Evolutionary conservation across 2,113 vertebrate genomes (phyloP).

Genomic region (Embiotoca jacksoni): DNA sequence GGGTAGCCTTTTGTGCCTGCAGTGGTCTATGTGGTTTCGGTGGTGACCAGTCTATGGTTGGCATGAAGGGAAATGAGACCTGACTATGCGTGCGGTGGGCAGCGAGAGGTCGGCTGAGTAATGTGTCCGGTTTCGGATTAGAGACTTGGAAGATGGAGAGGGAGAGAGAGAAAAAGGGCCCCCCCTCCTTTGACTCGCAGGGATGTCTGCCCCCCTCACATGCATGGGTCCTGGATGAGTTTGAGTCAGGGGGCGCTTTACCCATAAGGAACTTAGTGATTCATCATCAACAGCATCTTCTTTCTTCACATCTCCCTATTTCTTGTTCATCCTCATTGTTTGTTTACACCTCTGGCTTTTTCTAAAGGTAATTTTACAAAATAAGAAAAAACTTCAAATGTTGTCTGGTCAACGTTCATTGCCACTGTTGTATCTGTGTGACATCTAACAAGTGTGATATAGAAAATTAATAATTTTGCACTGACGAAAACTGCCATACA

Average conservation of each 20-base stretch:
- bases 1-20: conserved; percentile 62
- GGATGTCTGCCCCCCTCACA: conserved; percentile 54
- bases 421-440: background rate
- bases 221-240: conserved; percentile 50
- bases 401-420: background rate
- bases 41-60: conserved; percentile 67
- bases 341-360: conserved; percentile 44
- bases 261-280: conserved; percentile 69
- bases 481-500: background rate
- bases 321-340: conserved; percentile 34
- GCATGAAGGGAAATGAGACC: conserved; percentile 75
- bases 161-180: conserved; percentile 12
- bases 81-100: conserved; percentile 73
- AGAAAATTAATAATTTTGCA: background rate
- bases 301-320: conserved; percentile 25
- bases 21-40: conserved; percentile 68
- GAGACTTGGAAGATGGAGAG: conserved; percentile 57
- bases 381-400: conserved; percentile 10
- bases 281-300: conserved; percentile 61
- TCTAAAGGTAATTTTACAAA: conserved; percentile 22
- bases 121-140: conserved; percentile 72
- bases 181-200: conserved; percentile 61
- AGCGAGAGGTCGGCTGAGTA: conserved; percentile 75
- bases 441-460: background rate
- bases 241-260: conserved; percentile 68